Evolutionary conservation across 2,797 vertebrate species (phyloP).

Genomic region (Danio tinwini): DNA sequence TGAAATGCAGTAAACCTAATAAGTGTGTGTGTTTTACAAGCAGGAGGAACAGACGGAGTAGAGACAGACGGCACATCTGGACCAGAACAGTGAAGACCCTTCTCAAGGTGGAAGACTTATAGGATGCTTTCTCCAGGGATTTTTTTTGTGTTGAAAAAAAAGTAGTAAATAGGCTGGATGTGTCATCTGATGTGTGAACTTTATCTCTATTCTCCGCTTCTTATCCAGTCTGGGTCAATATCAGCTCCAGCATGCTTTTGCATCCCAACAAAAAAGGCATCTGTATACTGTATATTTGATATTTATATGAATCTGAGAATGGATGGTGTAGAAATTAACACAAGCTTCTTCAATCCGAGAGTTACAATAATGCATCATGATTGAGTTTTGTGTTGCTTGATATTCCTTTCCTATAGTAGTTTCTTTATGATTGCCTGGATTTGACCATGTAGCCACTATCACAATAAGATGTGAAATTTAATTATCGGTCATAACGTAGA

Average conservation of each 20-base stretch:
- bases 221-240: constrained; percentile 69
- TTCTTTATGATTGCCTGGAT: constrained; percentile 25
- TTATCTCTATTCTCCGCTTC: constrained; percentile 56
- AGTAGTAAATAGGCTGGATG: constrained; percentile 64
- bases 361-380: constrained; percentile 52
- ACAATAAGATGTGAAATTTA: constrained; percentile 15
- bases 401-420: constrained; percentile 34
- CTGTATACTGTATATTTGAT: constrained; percentile 70
- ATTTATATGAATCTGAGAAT: constrained; percentile 78
- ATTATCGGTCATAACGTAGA: constrained; percentile 17
- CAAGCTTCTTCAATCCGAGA: constrained; percentile 38
- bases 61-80: constrained; percentile 76
- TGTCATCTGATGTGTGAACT: constrained; percentile 62
- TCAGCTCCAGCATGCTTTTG: constrained; percentile 75
- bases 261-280: constrained; percentile 80
- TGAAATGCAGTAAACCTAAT: constrained; percentile 30
- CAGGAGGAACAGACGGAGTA: constrained; percentile 82
- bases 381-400: constrained; percentile 45
- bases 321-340: constrained; percentile 67
- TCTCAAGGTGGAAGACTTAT: constrained; percentile 37
- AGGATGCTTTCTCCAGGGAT: constrained; percentile 66
- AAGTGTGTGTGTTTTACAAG: constrained; percentile 46
- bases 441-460: constrained; percentile 23
- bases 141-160: constrained; percentile 64
- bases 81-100: constrained; percentile 76